Evolutionary conservation across 2,888 invertebrate genomes (phyloP).

Genomic region (Leptopterna dolabrata): DNA sequence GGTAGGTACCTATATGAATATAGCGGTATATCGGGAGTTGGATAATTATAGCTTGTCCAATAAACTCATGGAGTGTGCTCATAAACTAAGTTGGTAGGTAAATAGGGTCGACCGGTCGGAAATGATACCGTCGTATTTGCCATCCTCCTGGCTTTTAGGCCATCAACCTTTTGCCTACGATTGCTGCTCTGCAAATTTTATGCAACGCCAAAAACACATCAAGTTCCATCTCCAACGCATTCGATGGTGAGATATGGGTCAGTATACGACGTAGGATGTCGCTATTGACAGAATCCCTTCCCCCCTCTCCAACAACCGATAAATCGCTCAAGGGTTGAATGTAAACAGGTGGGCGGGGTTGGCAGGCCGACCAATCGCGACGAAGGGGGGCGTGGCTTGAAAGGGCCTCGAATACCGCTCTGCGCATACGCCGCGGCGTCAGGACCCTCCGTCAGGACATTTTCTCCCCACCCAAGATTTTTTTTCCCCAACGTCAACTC

Average conservation of each 20-base stretch:
- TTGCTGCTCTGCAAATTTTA: background rate
- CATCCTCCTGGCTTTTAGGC: no score
- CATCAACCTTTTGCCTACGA: no score
- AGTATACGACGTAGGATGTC: slow-evolving; percentile 16
- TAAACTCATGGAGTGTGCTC: no score
- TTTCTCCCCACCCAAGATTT: slow-evolving; percentile 33
- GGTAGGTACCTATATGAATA: no score
- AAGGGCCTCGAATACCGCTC: background rate
- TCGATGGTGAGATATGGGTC: slow-evolving; percentile 28
- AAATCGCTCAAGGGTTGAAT: slow-evolving; percentile 17
- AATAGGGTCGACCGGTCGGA: no score
- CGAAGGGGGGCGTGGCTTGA: background rate
- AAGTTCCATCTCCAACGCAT: background rate
- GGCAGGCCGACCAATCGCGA: background rate
- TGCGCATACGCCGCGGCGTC: background rate
- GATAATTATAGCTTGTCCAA: no score
- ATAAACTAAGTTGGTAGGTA: no score
- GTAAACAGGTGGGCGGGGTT: slow-evolving; percentile 39
- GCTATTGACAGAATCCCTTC: slow-evolving; percentile 17
- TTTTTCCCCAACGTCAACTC: slow-evolving; percentile 24
- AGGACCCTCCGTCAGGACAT: background rate
- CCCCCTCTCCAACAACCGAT: background rate
- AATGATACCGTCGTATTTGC: no score
- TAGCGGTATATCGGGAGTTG: no score
- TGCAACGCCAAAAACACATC: background rate